Percentiles rank a stretch among this genome's conserved stretches.
Conservation (phyloP, 1,140 invertebrate genomes). For the Pseudoatta argentina region DNA sequence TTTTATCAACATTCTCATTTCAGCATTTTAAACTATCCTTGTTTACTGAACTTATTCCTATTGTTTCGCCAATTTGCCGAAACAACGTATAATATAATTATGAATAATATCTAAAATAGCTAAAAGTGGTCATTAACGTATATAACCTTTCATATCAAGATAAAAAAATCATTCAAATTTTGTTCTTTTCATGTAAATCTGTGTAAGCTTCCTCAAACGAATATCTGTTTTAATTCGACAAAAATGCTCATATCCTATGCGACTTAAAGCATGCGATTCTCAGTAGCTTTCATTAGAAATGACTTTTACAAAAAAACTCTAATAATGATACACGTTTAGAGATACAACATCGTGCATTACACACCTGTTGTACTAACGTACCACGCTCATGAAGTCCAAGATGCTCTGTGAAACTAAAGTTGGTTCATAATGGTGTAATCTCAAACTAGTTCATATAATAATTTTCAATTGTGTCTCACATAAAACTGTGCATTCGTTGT, state of each 20-base stretch:
- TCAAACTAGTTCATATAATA: slow-evolving; percentile 1
- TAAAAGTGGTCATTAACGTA: no score
- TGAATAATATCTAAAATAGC: no score
- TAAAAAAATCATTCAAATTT: no score
- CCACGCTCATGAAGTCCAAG: neutral
- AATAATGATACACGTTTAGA: neutral
- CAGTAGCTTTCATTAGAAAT: slow-evolving; percentile 1
- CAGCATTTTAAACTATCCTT: no score
- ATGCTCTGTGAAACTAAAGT: neutral
- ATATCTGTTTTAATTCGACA: neutral
- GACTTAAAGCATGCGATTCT: neutral
- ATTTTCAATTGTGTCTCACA: slow-evolving; percentile 35
- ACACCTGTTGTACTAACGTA: neutral
- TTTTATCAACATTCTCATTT: no score
- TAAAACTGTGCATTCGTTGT: neutral
- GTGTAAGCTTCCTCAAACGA: neutral
- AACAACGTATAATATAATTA: no score
- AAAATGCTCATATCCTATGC: neutral
- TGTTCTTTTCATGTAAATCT: no score
- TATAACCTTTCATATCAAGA: no score
- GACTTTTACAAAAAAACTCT: neutral
- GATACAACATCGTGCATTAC: neutral
- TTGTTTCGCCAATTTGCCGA: no score
- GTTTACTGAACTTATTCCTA: no score
- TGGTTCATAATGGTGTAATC: neutral